Base-by-base conservation (phyloP, 2,888 invertebrate genomes). In the Pelosia muscerda region DNA sequence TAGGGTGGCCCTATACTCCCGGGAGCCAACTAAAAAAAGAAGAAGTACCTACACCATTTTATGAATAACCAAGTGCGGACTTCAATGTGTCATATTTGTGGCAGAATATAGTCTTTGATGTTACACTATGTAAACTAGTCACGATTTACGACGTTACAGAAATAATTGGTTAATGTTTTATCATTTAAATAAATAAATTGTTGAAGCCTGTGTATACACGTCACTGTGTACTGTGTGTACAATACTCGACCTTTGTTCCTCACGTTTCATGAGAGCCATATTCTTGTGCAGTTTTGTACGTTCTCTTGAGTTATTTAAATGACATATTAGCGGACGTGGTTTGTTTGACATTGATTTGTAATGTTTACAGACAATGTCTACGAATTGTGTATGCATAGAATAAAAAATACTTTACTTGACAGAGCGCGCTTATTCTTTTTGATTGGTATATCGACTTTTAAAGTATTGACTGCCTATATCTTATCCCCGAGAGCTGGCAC, bases 191-290 rank as follows among this genome's bases (percentile, higher is more conserved):
- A 49, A 49, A 49, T 49, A 49, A n/a, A 9, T 49, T 49, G 19
- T 49, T 49, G n/a, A n/a, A 49, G n/a, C n/a, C 23, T 3, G 54
- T 23, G 23, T 23, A 10, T 23, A 13, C 10, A 54, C 23, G 22
- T 23, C 11, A 13, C 23, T 54, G 23, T 54, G 23, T 54, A 13
- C 22, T n/a, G 4, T 54, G n/a, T n/a, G n/a, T 54, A 34, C 15
- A 22, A n/a, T 19, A 23, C 60, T 11, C 60, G 42, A 60, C 60
- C 60, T 60, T 25, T 60, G 34, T 31, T 23, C 42, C 22, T 60
- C 38, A 38, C 60, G 60, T 25, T 60, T 15, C 22, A 22, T 34
- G 22, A 15, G 11, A 23, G 2, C 6, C 6, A 49, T 49, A 49
- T 8, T 49, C 8, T 49, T 49, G 49, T 49, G n/a, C 49, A 49